Base-by-base conservation (phyloP, 2,888 invertebrate genomes). In the Oligia latruncula region DNA sequence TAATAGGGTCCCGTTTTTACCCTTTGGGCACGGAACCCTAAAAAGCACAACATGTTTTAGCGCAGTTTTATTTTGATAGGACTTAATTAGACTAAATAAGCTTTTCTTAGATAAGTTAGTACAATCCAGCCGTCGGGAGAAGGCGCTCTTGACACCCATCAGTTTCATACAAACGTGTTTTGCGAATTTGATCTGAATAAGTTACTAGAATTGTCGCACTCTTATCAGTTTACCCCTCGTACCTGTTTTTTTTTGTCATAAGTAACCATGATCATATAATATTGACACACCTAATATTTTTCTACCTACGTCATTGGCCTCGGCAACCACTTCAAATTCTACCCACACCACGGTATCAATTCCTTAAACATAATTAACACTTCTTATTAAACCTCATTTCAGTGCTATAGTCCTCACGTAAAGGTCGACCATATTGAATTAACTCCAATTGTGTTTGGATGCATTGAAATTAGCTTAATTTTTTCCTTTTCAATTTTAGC, bases 381-480 rank as follows among this genome's bases (percentile, higher is more conserved):
- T 62, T 68, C 74, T 65, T 68, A 87, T 68, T 78, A 80, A 62
- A 76, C 62, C 74, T 74, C 65, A 80, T 87, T 82, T 62, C 67
- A 60, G 73, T 80, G 74, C 58, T 58, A 77, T 79, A 74, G 72
- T 65, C 35, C 11, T 81, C 80, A 73, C 74, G 71, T 84, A 71
- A 77, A 84, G 84, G 82, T 82, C 78, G 43, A 52, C 35, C 9
- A 17, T 73, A 81, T 79, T 71, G 62, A 85, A 85, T 85, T 77
- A 76, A 87, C 82, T 85, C 49, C 64, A 52, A 72, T 70, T 68
- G 68, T 79, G 29, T 70, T 55, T 6, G 46, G 17, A 67, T 71
- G 76, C 62, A 75, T 79, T 64, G 15, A 67, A 87, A 78, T 77
- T 72, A 55, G 40, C 23, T 60, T 52, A 35, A 11, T 40, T 64